A percentile compares a stretch with the other conserved stretches of the same genome.
Conservation (phyloP, 2,113 vertebrate species). For the Rhea americana region DNA sequence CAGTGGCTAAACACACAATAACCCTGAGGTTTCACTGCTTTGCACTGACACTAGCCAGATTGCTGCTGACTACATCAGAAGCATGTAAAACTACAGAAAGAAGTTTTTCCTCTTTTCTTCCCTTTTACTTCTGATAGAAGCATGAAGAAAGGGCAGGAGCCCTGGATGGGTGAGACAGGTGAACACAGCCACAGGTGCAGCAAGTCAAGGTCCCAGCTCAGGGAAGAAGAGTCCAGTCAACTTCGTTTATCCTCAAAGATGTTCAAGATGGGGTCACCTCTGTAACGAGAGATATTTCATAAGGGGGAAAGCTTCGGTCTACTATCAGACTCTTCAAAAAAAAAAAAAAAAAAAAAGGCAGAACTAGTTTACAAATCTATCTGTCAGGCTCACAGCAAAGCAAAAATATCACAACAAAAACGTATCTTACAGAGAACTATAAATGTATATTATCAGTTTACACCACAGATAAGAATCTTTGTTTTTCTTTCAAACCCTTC, state of each 20-base stretch:
- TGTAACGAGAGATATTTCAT: neutral
- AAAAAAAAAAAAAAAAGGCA: neutral
- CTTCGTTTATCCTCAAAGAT: conserved; percentile 14
- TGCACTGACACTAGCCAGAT: neutral
- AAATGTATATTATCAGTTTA: neutral
- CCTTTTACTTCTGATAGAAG: no score
- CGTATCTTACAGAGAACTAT: neutral
- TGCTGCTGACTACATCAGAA: neutral
- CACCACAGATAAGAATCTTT: neutral
- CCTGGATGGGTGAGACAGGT: no score
- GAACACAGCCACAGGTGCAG: no score
- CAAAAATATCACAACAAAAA: neutral
- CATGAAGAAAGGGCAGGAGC: no score
- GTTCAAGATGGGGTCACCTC: neutral
- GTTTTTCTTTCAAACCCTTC: neutral
- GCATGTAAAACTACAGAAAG: no score
- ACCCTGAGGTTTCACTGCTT: neutral
- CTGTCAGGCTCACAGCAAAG: neutral
- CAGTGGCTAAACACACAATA: neutral
- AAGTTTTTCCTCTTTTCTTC: no score
- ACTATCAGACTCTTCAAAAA: neutral
- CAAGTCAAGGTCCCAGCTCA: no score
- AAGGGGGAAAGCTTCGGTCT: neutral
- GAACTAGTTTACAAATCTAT: neutral
- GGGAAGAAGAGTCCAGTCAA: neutral